Base-by-base conservation (phyloP, 2,113 vertebrate genomes). In the Centropus bengalensis region DNA sequence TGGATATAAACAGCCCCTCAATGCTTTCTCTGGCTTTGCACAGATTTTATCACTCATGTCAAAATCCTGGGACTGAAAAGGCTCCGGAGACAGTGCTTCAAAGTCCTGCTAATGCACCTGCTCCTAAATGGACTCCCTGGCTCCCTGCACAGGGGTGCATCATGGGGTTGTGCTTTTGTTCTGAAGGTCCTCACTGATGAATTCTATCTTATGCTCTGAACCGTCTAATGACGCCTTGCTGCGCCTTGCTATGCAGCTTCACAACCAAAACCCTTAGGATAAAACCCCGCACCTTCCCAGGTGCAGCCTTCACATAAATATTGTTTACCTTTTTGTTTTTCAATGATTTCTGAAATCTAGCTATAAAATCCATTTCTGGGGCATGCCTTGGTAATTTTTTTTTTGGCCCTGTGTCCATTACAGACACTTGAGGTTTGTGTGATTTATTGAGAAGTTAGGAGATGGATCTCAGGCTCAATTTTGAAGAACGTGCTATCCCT, bases 401-500 rank as follows among this genome's bases (percentile, higher is more conserved):
- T 90, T 94, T 90, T 94, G n/a, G 44, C 38, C 36, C 44, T 0
- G 0, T 23, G 17, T 83, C 49, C 55, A 20, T 79, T 92, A 59
- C 32, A 74, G 26, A 73, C 5, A 2, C 22, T 66, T 73, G 33
- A 30, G 13, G 9, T 49, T 89, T 80, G 33, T 38, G 55, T 78
- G 93, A 95, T 98, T 96, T 97, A 93, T 93, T 94, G 91, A 83
- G 66, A 88, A 96, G 80, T 77, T 76, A 79, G 63, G 81, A 97
- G 78, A 88, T 80, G 63, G 59, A 91, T 93, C 95, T 94, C 33
- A 3, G 96, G 76, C 67, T 52, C 82, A 76, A 91, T 97, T 96
- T 92, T 94, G 86, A 96, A 93, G 91, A 96, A 95, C 22, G 22
- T 44, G 67, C 86, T 97, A 96, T 97, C 95, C 96, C 89, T 94